These are phyloP conservation scores for Catharus bicknelli DNA, from an alignment of 2,113 vertebrate species.

Conservation along the genomic window DNA sequence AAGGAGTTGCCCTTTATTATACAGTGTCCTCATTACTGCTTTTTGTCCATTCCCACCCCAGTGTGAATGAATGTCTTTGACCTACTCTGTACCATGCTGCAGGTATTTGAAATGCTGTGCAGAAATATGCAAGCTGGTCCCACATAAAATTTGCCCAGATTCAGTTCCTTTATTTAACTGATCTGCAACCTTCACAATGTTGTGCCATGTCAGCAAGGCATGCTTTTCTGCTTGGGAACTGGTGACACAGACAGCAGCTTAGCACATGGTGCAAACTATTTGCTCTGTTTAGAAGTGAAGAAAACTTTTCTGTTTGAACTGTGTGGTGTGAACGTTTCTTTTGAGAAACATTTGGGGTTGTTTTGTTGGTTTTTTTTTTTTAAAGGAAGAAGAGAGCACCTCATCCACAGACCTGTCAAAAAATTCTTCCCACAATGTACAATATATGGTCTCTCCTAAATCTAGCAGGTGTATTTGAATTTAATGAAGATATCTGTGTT, in stretches of 20 bases:
- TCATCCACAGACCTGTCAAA: not conserved
- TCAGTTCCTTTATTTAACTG: not conserved
- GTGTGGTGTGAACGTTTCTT: not conserved
- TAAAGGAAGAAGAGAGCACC: not conserved
- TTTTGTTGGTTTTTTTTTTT: not conserved
- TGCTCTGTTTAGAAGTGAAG: not conserved
- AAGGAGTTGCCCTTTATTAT: not conserved
- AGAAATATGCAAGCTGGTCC: not conserved
- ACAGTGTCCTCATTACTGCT: not conserved
- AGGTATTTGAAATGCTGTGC: not conserved
- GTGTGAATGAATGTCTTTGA: fast-evolving
- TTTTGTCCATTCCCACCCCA: not conserved
- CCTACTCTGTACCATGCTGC: not conserved
- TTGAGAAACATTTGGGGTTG: not conserved
- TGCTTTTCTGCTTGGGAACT: not conserved
- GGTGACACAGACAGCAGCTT: not conserved
- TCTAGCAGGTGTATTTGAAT: not conserved
- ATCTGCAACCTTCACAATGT: not conserved
- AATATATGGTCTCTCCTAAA: not conserved
- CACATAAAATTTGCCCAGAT: not conserved
- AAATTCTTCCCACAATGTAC: not conserved
- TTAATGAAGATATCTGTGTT: not conserved
- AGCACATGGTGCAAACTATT: not conserved
- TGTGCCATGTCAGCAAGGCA: not conserved
- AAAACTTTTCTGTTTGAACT: not conserved